phyloP scores from a whole-genome alignment of 1,140 invertebrate species.

The Drosophila takahashii region DNA sequence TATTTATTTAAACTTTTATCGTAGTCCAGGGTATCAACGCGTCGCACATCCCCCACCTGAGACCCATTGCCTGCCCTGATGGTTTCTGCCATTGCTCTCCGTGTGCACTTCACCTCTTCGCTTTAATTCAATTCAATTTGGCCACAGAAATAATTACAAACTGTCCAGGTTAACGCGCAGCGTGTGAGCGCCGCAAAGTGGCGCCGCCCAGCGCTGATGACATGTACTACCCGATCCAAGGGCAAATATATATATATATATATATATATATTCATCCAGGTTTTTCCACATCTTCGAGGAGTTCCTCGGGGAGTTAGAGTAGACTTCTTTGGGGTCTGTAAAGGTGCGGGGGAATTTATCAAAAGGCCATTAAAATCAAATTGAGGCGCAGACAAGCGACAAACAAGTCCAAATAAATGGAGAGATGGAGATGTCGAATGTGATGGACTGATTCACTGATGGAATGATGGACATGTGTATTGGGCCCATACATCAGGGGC shows the following conservation, averaged over 20 bases:
- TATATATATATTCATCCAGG: conserved; percentile 1
- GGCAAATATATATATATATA: conserved; percentile 27
- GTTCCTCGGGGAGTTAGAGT: not conserved
- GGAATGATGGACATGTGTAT: conserved; percentile 50
- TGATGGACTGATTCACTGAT: conserved; percentile 46
- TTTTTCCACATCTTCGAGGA: conserved; percentile 3
- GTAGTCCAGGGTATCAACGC: not conserved
- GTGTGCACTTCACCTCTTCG: conserved; percentile 51
- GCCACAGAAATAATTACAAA: conserved; percentile 80
- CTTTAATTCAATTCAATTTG: conserved; percentile 81
- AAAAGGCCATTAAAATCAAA: conserved; percentile 79
- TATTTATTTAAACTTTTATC: too few species aligned
- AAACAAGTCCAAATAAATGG: conserved; percentile 45
- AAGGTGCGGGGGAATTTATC: conserved; percentile 59
- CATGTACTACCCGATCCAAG: conserved; percentile 54
- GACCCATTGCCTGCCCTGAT: conserved; percentile 21
- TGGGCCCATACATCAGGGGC: conserved; percentile 49
- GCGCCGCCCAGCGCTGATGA: conserved; percentile 61
- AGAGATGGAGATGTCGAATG: conserved; percentile 35
- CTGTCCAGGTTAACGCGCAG: conserved; percentile 76
- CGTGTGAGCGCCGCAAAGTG: conserved; percentile 64
- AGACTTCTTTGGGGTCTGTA: not conserved
- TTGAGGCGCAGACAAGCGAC: conserved; percentile 61
- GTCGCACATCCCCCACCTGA: not conserved
- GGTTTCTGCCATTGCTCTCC: conserved; percentile 23